phyloP scores from a whole-genome alignment of 2,888 invertebrate genomes.

The Yponomeuta malinellus region DNA sequence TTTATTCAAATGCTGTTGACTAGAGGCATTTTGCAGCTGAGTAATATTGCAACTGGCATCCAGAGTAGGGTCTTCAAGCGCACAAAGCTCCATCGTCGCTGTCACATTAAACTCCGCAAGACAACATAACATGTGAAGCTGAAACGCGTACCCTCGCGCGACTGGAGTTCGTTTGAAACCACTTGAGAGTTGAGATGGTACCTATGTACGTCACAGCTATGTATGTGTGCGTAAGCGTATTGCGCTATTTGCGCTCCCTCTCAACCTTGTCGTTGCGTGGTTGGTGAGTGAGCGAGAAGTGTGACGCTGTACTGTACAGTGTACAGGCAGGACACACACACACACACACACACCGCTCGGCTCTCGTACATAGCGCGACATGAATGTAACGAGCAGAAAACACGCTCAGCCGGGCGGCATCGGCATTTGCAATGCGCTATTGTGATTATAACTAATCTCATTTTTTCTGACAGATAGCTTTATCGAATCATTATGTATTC shows the following conservation, averaged over 20 bases:
- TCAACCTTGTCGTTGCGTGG: background rate
- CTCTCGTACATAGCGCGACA: no score
- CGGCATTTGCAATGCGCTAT: no score
- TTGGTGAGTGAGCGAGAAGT: background rate
- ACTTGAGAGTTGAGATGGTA: background rate
- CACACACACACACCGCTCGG: no score
- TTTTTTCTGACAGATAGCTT: no score
- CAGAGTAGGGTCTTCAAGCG: no score
- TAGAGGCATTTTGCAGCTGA: background rate
- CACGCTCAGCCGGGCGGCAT: no score
- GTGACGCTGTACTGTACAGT: background rate
- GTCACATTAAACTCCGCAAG: background rate
- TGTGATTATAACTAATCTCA: no score
- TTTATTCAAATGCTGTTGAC: background rate
- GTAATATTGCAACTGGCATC: no score
- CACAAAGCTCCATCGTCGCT: background rate
- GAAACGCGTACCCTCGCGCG: background rate
- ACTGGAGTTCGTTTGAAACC: background rate
- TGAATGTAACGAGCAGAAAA: no score
- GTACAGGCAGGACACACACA: no score
- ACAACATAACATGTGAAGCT: background rate
- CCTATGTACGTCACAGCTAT: background rate
- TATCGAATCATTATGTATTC: no score
- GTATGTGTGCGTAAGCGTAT: background rate
- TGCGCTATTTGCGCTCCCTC: background rate